Base-by-base conservation (phyloP, 2,797 vertebrate species). In the Sebastes alutus region DNA sequence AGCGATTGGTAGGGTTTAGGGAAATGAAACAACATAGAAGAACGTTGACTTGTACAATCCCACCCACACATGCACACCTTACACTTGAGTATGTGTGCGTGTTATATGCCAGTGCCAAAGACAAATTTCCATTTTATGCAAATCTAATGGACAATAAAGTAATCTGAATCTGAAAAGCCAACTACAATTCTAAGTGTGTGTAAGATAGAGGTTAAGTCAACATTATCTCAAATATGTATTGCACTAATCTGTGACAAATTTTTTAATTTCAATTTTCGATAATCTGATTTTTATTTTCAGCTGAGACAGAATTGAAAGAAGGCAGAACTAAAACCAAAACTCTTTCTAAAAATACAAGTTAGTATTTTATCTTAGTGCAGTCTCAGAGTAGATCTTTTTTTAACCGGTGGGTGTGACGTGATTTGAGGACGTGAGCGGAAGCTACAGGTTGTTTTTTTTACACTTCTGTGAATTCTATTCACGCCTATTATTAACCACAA, bases 1-100 rank as follows among this genome's bases (percentile, higher is more conserved):
- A 58, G 25, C 27, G 5, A 25, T 27, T 16, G 0, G 35, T 13
- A 22, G 0, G 0, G 4, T 73, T 72, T 68, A 33, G 3, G 60
- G 79, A 88, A 87, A 11, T 75, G 58, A 78, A 83, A 87, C 54
- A 56, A 13, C 0, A 2, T 27, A 6, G 20, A 63, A 27, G 4
- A 62, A 1, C 11, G 4, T 23, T 49, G 10, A 49, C 8, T 35
- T n/a, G 6, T 5, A 46, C 46, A 49, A 49, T 49, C 7, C 18
- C 46, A 4, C 46, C 46, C 46, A 18, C 7, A 46, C 42, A 46
- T 18, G 14, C 42, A 49, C 46, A 20, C 16, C 7, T 20, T 20
- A 20, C 16, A 42, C 38, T 42, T 42, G 14, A 42, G 38, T 42
- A 42, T 49, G 16, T 49, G 18, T 49, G 18, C 35, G 22, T 61